A percentile compares a stretch with the other conserved stretches of the same genome.
Evolutionary conservation across 2,888 invertebrate species (phyloP).

Genomic region (Stictocephala bisonia): DNA sequence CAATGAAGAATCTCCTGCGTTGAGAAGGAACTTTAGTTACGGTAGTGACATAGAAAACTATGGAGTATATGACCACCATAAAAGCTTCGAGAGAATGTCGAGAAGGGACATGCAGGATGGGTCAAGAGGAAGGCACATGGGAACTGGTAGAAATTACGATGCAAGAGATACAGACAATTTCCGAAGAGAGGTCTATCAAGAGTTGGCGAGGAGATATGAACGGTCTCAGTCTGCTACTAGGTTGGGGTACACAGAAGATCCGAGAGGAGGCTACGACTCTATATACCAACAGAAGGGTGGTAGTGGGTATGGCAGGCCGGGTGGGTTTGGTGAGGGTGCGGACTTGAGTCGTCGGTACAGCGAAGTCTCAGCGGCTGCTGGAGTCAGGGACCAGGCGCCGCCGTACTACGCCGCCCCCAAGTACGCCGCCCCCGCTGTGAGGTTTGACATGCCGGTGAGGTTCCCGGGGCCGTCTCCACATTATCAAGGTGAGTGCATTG

Average conservation of each 20-base stretch:
- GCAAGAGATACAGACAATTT: not conserved
- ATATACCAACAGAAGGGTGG: not conserved
- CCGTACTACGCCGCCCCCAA: conserved; percentile 20
- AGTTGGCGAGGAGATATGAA: conserved; percentile 6
- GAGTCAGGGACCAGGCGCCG: conserved; percentile 6
- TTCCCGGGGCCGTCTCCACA: conserved; percentile 18
- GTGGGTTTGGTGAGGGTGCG: conserved; percentile 3
- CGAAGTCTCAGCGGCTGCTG: not conserved
- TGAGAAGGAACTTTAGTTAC: conserved; percentile 31
- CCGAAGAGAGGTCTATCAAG: too few species aligned
- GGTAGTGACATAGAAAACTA: conserved; percentile 34
- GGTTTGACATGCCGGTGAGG: not conserved
- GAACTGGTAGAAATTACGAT: conserved; percentile 3
- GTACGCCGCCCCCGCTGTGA: not conserved
- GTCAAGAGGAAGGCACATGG: not conserved
- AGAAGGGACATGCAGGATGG: conserved; percentile 23
- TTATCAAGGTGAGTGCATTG: conserved; percentile 21
- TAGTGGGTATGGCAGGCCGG: not conserved
- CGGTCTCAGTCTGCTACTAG: conserved; percentile 15
- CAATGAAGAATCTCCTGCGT: conserved; percentile 11
- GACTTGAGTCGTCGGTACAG: conserved; percentile 22
- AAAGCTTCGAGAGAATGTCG: conserved; percentile 8
- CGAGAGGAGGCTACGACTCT: conserved; percentile 16
- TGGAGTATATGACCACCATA: conserved; percentile 13
- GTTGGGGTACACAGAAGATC: conserved; percentile 29